phyloP scores from a whole-genome alignment of 2,888 invertebrate genomes.

The Helleia helle region DNA sequence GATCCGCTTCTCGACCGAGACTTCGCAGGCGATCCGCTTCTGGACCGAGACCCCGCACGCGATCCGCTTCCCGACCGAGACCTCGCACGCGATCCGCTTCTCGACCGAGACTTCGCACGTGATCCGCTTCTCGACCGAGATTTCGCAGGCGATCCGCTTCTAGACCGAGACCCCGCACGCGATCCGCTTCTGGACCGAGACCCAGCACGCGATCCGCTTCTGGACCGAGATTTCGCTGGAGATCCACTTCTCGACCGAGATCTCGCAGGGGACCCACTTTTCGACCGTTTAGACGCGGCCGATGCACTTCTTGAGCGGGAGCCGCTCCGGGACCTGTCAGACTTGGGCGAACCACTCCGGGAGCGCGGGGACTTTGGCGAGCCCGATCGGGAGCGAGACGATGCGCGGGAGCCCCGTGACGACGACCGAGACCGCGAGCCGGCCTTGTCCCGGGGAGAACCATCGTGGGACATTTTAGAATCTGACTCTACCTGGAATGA shows the following conservation, averaged over 20 bases:
- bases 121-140: conserved; percentile 27
- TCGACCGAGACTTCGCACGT: conserved; percentile 25
- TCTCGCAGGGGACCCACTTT: conserved; percentile 23
- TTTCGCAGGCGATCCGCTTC: conserved; percentile 21
- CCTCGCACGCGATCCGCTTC: conserved; percentile 23
- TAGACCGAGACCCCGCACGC: conserved; percentile 16
- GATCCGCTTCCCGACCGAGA: conserved; percentile 24
- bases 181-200: conserved; percentile 24
- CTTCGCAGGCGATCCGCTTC: conserved; percentile 27
- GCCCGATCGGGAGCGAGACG: conserved; percentile 29
- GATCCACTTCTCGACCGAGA: conserved; percentile 24
- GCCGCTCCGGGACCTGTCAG: conserved; percentile 20
- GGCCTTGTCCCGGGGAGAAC: conserved; percentile 32
- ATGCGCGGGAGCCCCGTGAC: conserved; percentile 35
- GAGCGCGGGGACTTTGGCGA: conserved; percentile 25
- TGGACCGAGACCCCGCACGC: conserved; percentile 26
- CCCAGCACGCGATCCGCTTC: conserved; percentile 27
- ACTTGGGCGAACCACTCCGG: conserved; percentile 24
- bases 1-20: conserved; percentile 24
- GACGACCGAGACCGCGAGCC: conserved; percentile 30
- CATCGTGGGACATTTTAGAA: conserved; percentile 48
- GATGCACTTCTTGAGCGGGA: conserved; percentile 30
- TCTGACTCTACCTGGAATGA: conserved; percentile 39
- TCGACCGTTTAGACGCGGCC: conserved; percentile 18
- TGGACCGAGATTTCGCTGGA: conserved; percentile 26